Evolutionary conservation across 2,888 invertebrate genomes (phyloP), one percentile per base, ranked within the genome.

Genomic region (Amphipoea lucens): DNA sequence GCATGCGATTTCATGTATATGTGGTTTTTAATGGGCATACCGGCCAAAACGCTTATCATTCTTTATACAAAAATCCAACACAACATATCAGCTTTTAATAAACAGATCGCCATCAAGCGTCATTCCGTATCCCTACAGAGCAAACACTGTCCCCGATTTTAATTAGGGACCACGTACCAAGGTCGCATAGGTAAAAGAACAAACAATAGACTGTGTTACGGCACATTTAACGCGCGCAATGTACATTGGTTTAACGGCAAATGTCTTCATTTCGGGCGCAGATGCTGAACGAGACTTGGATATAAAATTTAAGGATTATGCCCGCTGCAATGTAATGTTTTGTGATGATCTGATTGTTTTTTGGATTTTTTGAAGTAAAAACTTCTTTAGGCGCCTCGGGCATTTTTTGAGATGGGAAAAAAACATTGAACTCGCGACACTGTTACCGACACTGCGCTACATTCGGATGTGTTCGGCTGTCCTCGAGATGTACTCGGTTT

Each of bases 281-380:
- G 90, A 85, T 90, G 89, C 83, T 78, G 85, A 84, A 80, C 78
- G 78, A 77, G 82, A 84, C 85, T 88, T 86, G 85, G 87, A 88
- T 73, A 88, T 89, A 90, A 89, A 90, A 90, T 90, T 88, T 89
- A 84, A 90, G 82, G 87, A 84, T 89, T 87, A 90, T 87, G 84
- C 79, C 79, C 78, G 48, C 75, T 86, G 87, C 82, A 80, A 77
- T 78, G 82, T 83, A 72, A 81, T 83, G 78, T 68, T 78, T 86
- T 78, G 74, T 78, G 76, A 74, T 77, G 69, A 78, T 80, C 76
- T 70, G 67, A 80, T 73, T 86, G 73, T 75, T 79, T 76, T 75
- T 42, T 60, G 60, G 60, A 74, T 70, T 51, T 63, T 67, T 36
- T 36, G 36, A 36, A 36, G 36, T 36, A 3, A 36, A 36, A 36